A percentile compares a stretch with the other conserved stretches of the same genome.
phyloP scores from a whole-genome alignment of 2,888 invertebrate species.

The Liodrosophila aerea region DNA sequence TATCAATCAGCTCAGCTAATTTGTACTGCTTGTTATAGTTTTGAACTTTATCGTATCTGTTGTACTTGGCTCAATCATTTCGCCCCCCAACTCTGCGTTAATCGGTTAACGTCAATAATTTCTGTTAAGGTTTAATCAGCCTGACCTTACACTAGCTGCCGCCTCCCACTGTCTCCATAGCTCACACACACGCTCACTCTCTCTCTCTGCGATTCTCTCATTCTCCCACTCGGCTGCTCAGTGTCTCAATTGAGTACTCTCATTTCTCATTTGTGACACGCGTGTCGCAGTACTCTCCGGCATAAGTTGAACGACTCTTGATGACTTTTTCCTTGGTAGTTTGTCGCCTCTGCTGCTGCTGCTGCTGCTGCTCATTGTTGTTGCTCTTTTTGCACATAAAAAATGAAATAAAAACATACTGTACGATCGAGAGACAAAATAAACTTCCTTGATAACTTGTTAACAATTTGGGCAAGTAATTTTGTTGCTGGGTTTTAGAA shows the following conservation, averaged over 20 bases:
- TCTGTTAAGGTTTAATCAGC: constrained; percentile 44
- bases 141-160: constrained; percentile 36
- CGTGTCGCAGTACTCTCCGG: constrained; percentile 17
- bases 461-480: constrained; percentile 70
- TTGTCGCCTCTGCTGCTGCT: constrained; percentile 19
- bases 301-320: constrained; percentile 75
- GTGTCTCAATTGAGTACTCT: too few relatives aligned
- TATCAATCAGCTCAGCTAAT: too few relatives aligned
- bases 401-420: constrained; percentile 25
- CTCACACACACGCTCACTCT: neutral
- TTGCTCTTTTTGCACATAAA: neutral
- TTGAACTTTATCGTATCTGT: too few relatives aligned
- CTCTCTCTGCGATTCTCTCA: too few relatives aligned
- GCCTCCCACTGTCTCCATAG: too few relatives aligned
- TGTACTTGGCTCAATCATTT: constrained; percentile 12
- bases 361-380: constrained; percentile 31
- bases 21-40: too few relatives aligned
- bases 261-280: neutral
- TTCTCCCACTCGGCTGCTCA: too few relatives aligned
- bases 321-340: constrained; percentile 71
- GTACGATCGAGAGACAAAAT: constrained; percentile 40
- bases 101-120: constrained; percentile 43
- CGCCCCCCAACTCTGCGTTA: constrained; percentile 44
- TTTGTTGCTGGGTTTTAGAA: constrained; percentile 13
- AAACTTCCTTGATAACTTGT: constrained; percentile 75